Conservation (phyloP, 2,888 invertebrate species). For the Brenthis daphne region DNA sequence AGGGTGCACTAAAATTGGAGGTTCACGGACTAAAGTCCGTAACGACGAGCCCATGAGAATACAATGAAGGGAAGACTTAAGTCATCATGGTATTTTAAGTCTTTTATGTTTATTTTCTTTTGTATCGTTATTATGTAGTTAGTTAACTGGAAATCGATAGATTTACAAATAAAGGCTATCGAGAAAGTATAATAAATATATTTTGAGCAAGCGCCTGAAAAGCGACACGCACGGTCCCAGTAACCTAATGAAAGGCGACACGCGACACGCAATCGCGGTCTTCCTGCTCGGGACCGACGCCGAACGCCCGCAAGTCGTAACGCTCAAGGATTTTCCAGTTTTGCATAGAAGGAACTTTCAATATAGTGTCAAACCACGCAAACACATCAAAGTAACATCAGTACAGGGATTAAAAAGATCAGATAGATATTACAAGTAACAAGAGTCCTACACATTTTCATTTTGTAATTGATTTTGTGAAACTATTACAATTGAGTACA, state of each 20-base stretch:
- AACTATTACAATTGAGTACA: background rate
- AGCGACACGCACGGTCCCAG: constrained; percentile 58
- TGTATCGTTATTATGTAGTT: background rate
- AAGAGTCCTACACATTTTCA: constrained; percentile 9
- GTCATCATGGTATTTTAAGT: no score
- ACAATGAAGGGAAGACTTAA: no score
- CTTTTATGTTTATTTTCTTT: no score
- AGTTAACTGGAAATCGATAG: constrained; percentile 44
- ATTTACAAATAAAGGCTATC: constrained; percentile 61
- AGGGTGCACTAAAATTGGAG: no score
- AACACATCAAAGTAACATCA: constrained; percentile 13
- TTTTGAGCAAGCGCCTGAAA: constrained; percentile 56
- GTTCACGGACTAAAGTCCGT: no score
- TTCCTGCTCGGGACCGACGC: constrained; percentile 62
- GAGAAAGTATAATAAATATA: constrained; percentile 54
- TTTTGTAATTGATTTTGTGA: background rate
- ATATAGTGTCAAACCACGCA: constrained; percentile 42
- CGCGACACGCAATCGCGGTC: constrained; percentile 60
- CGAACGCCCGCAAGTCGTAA: constrained; percentile 44
- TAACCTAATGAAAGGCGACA: constrained; percentile 50
- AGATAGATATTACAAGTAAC: background rate
- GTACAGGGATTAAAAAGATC: constrained; percentile 4
- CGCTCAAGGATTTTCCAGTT: constrained; percentile 64
- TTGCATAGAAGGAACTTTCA: constrained; percentile 41
- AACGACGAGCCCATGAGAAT: no score